Evolutionary conservation across 2,113 vertebrate genomes (phyloP), one percentile per base, ranked within the genome.

Genomic region (Hypanus sabinus): DNA sequence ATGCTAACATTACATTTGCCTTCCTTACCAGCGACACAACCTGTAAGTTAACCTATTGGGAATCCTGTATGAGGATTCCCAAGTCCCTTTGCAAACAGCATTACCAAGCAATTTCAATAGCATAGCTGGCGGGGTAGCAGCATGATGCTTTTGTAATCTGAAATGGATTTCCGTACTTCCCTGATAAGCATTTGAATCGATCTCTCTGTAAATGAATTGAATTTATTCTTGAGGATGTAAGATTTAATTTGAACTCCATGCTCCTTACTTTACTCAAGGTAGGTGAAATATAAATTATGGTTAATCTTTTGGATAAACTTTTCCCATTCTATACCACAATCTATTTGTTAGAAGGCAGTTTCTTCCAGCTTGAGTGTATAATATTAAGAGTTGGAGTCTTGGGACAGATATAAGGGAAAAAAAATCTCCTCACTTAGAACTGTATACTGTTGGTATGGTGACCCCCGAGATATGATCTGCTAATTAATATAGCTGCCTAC

Each of bases 391-490:
- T 73, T 24, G 22, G 18, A 20, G 71, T 73, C 71, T 73, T 20
- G 22, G 0, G 22, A 73, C 71, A 6, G 71, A 73, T 73, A 73
- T 20, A 11, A 57, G 20, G 80, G 24, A 46, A 46, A 46, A 46
- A 36, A 38, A 83, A 83, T 24, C 24, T 80, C 77, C 46, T 46
- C 38, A 55, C 22, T 83, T 8, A 55, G 38, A 83, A 57, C 6
- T 87, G 83, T 36, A n/a, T 33, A 90, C n/a, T 65, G n/a, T 90
- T 90, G 30, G 60, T 68, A 20, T 33, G 60, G 14, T 7, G n/a
- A 65, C 33, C 85, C 10, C 85, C 14, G 55, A 90, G 85, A 90
- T 88, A 90, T 6, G 85, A 90, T 90, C 85, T 33, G 60, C 65
- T 90, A 68, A 65, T 90, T 68, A 90, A 90, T 65, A 90, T 90